Evolutionary conservation across 2,888 invertebrate genomes (phyloP), one percentile per base, ranked within the genome.

Genomic region (Tipula lateralis): DNA sequence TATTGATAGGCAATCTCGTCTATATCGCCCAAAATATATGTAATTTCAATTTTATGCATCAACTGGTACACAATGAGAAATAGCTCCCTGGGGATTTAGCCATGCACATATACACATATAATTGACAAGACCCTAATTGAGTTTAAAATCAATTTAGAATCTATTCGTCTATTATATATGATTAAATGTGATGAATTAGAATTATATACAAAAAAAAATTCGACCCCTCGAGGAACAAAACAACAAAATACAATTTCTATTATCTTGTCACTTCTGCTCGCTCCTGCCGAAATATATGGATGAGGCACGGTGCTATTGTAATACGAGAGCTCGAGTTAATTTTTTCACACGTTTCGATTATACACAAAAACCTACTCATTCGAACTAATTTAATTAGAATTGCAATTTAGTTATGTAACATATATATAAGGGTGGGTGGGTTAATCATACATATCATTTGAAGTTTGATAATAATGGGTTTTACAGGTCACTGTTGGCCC

Each of bases 61-160:
- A 66, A 50, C 12, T 66, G 24, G 66, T 24, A 1, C 66, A 66
- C 7, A 66, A 66, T 66, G 24, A 66, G 7, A 66, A 24, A 66
- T 66, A 7, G 66, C 24, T 66, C 66, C 66, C 66, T 24, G 24
- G 66, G 12, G 83, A 84, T 85, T 83, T 66, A 16, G 9, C 4
- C 13, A n/a, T 1, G 13, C 66, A 6, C 19, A n/a, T n/a, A n/a
- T n/a, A 66, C 24, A 9, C 66, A 66, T 24, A 66, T 66, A 66
- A 66, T 66, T 66, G 66, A 85, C 83, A 84, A 85, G 84, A 85
- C 85, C 85, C 88, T 89, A 90, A 90, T 90, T 89, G 89, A 89
- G 90, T 90, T 90, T 89, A 89, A 89, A 90, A 89, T 89, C 90
- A 88, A 90, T 90, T 90, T 89, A 88, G 66, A 24, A 66, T 66